Evolutionary conservation across 2,888 invertebrate genomes (phyloP).

Genomic region (Therioaphis trifolii): DNA sequence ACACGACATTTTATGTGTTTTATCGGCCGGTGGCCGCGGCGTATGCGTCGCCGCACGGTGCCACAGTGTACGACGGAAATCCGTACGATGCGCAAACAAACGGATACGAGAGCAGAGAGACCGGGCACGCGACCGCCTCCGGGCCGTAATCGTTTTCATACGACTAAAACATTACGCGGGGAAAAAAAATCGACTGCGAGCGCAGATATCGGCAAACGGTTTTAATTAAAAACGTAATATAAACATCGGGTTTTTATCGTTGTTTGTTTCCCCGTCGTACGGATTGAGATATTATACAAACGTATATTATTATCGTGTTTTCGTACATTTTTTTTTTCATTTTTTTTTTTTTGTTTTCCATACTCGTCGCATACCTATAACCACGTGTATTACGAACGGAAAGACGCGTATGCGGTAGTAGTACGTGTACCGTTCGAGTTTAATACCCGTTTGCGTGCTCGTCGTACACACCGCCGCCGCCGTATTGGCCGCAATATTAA

Average conservation of each 20-base stretch:
- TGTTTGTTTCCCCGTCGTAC: too few relatives aligned
- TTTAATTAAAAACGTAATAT: slow-evolving; percentile 52
- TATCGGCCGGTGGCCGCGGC: background rate
- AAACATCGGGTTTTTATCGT: background rate
- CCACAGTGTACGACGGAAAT: background rate
- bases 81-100: background rate
- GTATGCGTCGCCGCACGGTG: too few relatives aligned
- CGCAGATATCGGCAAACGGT: background rate
- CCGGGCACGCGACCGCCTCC: slow-evolving; percentile 15
- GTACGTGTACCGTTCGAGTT: background rate
- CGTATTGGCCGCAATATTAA: background rate
- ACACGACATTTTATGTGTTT: background rate
- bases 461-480: background rate
- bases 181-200: slow-evolving; percentile 5
- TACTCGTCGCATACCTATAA: background rate
- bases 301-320: too few relatives aligned
- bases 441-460: background rate
- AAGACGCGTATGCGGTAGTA: background rate
- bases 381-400: too few relatives aligned
- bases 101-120: background rate
- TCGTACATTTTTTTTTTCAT: background rate
- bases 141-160: slow-evolving; percentile 26
- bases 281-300: too few relatives aligned
- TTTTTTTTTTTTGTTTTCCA: background rate
- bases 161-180: background rate